These are phyloP conservation scores for Heptranchias perlo DNA, from an alignment of 2,113 vertebrate genomes.

Conservation along the genomic window DNA sequence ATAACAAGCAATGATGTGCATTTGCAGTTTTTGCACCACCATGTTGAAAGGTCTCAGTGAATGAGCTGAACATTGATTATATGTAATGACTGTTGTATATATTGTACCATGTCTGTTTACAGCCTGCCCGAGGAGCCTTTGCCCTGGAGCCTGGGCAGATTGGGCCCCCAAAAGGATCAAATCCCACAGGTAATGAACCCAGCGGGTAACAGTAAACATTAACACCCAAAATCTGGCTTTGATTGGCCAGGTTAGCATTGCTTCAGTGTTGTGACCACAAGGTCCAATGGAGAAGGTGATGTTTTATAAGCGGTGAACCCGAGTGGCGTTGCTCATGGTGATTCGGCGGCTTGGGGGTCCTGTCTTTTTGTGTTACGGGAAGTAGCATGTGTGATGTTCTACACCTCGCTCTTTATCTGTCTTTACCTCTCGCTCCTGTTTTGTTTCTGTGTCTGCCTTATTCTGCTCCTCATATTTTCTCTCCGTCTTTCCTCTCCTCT, in stretches of 20 bases:
- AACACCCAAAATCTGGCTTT: background rate
- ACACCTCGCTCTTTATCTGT: background rate
- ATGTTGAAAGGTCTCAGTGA: background rate
- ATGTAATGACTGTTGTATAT: background rate
- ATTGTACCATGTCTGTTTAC: background rate
- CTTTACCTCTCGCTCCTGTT: background rate
- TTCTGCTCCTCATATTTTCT: background rate
- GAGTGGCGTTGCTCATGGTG: background rate
- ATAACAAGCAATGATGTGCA: background rate
- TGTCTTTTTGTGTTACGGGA: background rate
- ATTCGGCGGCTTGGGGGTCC: background rate
- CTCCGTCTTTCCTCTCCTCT: background rate
- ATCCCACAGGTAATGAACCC: conserved; percentile 50
- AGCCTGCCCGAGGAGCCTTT: background rate
- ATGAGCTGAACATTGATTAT: background rate
- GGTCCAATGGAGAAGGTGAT: background rate
- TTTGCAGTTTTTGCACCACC: background rate
- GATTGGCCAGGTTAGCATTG: background rate
- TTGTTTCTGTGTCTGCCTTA: background rate
- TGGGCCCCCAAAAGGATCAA: conserved; percentile 48
- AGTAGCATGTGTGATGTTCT: background rate
- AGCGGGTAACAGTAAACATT: background rate
- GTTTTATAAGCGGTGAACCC: background rate
- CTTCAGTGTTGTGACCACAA: background rate
- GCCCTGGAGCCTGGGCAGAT: conserved; percentile 64